These are phyloP conservation scores for Cyanoderma ruficeps DNA, from an alignment of 2,113 vertebrate species.

Conservation along the genomic window DNA sequence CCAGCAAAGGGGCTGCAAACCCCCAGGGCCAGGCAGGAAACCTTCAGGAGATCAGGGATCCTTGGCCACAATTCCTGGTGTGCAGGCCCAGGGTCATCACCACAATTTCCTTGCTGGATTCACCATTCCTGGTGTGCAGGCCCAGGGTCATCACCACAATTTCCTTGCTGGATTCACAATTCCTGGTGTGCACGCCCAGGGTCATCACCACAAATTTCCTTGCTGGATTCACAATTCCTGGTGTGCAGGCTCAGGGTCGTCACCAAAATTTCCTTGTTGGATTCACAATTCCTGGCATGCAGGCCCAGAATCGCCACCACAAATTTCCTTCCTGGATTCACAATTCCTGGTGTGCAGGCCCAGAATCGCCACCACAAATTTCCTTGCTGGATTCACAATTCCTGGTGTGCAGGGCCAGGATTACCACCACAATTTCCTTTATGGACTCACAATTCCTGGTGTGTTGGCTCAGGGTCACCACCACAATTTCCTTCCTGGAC, in stretches of 20 bases:
- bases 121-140: neutral
- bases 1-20: neutral
- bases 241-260: neutral
- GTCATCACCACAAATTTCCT: too few relatives aligned
- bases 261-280: neutral
- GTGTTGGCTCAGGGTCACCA: neutral
- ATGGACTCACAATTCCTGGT: too few relatives aligned
- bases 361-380: too few relatives aligned
- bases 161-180: too few relatives aligned
- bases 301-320: neutral
- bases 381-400: too few relatives aligned
- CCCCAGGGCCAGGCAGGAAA: neutral
- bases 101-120: neutral
- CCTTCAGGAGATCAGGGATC: neutral
- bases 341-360: too few relatives aligned
- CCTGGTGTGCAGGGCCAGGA: neutral
- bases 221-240: too few relatives aligned
- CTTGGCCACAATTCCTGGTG: neutral
- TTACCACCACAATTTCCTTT: too few relatives aligned
- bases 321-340: too few relatives aligned
- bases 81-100: neutral
- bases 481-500: neutral
- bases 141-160: neutral
- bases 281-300: neutral
- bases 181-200: too few relatives aligned